Percentiles rank a stretch among this genome's conserved stretches.
Evolutionary conservation across 2,797 vertebrate species (phyloP).

Genomic region (Cynodonichthys magdalenae): DNA sequence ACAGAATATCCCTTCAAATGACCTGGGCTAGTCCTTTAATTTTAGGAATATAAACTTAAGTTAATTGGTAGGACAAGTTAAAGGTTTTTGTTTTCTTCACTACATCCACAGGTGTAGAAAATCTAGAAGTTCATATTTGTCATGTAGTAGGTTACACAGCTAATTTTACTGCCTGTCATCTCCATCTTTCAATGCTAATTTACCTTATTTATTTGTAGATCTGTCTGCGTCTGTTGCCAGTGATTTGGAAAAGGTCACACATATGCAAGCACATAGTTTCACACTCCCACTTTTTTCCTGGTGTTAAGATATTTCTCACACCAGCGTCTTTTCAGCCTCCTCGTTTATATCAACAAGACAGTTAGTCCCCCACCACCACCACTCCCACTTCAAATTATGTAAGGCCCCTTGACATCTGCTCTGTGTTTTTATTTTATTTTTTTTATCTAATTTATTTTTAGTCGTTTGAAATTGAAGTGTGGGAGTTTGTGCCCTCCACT

Average conservation of each 20-base stretch:
- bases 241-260: slow-evolving; percentile 80
- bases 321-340: slow-evolving; percentile 78
- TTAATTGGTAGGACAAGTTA: slow-evolving; percentile 24
- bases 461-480: slow-evolving; percentile 91
- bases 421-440: slow-evolving; percentile 68
- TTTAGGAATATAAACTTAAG: slow-evolving; percentile 1
- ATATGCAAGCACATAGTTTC: slow-evolving; percentile 12
- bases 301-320: slow-evolving; percentile 79
- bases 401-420: slow-evolving; percentile 93
- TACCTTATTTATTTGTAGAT: slow-evolving; percentile 79
- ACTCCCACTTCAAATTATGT: slow-evolving; percentile 83
- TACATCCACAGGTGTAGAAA: slow-evolving; percentile 27
- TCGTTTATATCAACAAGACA: slow-evolving; percentile 85
- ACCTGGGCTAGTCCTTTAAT: too few species aligned
- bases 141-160: slow-evolving; percentile 58
- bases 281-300: slow-evolving; percentile 21
- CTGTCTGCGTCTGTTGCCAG: slow-evolving; percentile 77
- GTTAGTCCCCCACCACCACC: slow-evolving; percentile 63
- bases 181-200: slow-evolving; percentile 76
- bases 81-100: slow-evolving; percentile 2
- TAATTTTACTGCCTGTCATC: slow-evolving; percentile 78
- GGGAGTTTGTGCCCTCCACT: slow-evolving; percentile 90
- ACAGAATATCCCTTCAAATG: too few species aligned
- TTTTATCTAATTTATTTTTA: slow-evolving; percentile 84
- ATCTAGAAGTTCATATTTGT: slow-evolving; percentile 42